A percentile compares a stretch with the other conserved stretches of the same genome.
These are phyloP conservation scores for Caracal caracal DNA, from an alignment of 2,113 vertebrate species.

Conservation along the genomic window DNA sequence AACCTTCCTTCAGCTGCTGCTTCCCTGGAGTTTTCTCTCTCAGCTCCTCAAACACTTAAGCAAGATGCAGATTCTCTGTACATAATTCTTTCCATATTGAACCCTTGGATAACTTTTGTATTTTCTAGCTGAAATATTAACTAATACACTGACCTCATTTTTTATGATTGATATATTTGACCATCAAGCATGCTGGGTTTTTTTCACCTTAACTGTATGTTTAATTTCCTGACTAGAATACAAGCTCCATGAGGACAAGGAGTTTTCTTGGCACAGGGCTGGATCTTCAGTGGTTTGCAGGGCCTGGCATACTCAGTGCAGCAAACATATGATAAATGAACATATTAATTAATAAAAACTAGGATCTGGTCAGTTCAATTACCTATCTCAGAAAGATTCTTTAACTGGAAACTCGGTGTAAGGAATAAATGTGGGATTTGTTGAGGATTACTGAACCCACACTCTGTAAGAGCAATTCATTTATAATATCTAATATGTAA, in stretches of 20 bases:
- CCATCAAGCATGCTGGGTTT: background rate
- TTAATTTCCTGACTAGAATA: background rate
- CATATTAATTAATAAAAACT: background rate
- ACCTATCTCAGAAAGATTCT: background rate
- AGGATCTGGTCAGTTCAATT: background rate
- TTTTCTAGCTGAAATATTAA: background rate
- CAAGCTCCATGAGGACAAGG: background rate
- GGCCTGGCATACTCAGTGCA: background rate
- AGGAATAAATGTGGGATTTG: background rate
- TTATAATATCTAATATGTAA: background rate
- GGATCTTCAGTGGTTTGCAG: background rate
- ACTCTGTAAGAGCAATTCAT: background rate
- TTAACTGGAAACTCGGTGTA: background rate
- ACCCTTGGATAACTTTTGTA: background rate
- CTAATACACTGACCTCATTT: rapidly evolving
- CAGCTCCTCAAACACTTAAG: background rate
- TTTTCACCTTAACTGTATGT: background rate
- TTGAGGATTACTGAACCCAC: background rate
- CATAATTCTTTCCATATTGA: background rate
- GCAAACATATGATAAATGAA: background rate
- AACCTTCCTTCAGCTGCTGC: background rate
- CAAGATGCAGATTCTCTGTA: background rate
- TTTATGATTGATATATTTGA: background rate
- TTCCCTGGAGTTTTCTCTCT: no score
- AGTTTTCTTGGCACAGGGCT: background rate